Evolutionary conservation across 2,888 invertebrate genomes (phyloP).

Genomic region (Spialia ferax): DNA sequence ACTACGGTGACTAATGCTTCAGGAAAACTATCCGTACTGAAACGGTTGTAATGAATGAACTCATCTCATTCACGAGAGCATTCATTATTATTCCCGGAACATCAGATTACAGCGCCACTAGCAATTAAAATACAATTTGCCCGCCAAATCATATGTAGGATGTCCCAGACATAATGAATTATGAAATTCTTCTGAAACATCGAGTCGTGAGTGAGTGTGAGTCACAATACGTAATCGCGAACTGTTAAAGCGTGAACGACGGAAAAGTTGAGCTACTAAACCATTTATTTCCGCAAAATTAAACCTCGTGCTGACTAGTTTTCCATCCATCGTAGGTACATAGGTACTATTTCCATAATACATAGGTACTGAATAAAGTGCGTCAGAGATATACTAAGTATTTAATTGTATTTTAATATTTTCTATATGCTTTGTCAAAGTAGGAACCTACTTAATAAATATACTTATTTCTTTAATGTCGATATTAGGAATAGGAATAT

Average conservation of each 20-base stretch:
- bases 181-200: constrained; percentile 44
- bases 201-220: constrained; percentile 43
- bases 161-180: constrained; percentile 19
- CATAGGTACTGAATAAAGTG: not conserved
- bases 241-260: constrained; percentile 3
- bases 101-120: constrained; percentile 45
- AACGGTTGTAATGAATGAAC: constrained; percentile 54
- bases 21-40: constrained; percentile 52
- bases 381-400: not conserved
- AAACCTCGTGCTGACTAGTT: not conserved
- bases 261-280: constrained; percentile 17
- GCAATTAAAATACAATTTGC: constrained; percentile 40
- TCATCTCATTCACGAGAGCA: constrained; percentile 59
- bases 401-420: not conserved
- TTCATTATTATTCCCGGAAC: constrained; percentile 62
- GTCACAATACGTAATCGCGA: constrained; percentile 29
- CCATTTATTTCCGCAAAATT: constrained; percentile 24
- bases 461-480: no score
- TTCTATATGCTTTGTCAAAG: no score
- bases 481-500: not conserved
- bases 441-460: no score
- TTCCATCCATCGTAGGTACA: not conserved
- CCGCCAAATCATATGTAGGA: constrained; percentile 40
- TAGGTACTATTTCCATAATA: not conserved
- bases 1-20: constrained; percentile 54